phyloP scores from a whole-genome alignment of 2,113 vertebrate species.

The Epinephelus fuscoguttatus region DNA sequence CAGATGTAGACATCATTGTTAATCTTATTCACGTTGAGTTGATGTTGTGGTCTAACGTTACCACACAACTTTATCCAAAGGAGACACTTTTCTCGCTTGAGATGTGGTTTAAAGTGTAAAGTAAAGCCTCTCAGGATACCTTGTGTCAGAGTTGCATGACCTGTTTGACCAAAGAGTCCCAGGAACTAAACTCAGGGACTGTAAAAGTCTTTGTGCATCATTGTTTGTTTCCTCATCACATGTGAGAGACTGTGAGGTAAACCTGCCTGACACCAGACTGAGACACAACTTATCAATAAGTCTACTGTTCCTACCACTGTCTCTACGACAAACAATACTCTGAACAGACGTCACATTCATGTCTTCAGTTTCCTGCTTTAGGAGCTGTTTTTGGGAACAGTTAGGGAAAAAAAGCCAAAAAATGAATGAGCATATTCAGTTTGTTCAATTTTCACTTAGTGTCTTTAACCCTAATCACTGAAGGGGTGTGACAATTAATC shows the following conservation, averaged over 20 bases:
- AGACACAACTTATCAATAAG: not conserved
- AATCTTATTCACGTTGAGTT: too few species aligned
- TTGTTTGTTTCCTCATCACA: not conserved
- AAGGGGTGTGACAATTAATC: conserved; percentile 41
- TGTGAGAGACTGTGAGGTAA: not conserved
- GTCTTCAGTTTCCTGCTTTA: not conserved
- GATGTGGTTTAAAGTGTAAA: too few species aligned
- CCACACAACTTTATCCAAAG: too few species aligned
- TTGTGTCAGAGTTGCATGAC: too few species aligned
- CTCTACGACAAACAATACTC: not conserved
- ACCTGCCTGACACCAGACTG: not conserved
- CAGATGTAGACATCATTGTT: too few species aligned
- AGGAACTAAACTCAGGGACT: not conserved
- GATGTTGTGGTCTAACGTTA: too few species aligned
- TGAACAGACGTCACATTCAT: not conserved
- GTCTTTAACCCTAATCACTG: conserved; percentile 46
- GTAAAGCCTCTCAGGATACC: too few species aligned
- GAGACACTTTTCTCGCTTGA: too few species aligned
- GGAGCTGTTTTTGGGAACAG: not conserved
- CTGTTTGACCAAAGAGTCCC: not conserved
- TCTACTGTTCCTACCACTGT: too few species aligned
- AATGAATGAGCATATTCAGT: not conserved
- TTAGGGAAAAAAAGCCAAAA: not conserved
- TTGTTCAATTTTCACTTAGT: conserved; percentile 15
- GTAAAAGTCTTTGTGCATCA: not conserved